A percentile compares a stretch with the other conserved stretches of the same genome.
Conservation (phyloP, 2,888 invertebrate genomes). For the Tenthredo livida region DNA sequence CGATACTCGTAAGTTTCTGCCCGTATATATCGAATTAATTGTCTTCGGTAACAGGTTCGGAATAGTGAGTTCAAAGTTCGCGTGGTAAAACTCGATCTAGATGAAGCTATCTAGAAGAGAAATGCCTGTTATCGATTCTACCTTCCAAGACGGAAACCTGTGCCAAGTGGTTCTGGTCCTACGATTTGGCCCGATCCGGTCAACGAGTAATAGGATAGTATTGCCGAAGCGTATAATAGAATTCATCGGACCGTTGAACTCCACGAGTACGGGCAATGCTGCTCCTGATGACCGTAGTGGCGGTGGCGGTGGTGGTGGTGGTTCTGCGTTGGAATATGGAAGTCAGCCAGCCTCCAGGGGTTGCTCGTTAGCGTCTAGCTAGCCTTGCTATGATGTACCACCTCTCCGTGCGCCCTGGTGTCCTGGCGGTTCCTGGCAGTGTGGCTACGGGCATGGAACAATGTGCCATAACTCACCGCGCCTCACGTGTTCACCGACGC, state of each 20-base stretch:
- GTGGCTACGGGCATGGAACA: constrained; percentile 67
- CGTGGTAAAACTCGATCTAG: background rate
- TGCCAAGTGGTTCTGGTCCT: constrained; percentile 13
- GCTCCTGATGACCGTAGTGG: constrained; percentile 41
- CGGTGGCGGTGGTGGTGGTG: constrained; percentile 12
- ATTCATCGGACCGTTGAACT: constrained; percentile 49
- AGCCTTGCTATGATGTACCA: constrained; percentile 63
- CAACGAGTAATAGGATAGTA: constrained; percentile 53
- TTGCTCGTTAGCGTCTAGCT: constrained; percentile 65
- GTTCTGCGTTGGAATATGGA: constrained; percentile 35
- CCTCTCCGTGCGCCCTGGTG: constrained; percentile 52
- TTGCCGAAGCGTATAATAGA: constrained; percentile 53
- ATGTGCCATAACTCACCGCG: constrained; percentile 69
- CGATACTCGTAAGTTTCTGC: background rate
- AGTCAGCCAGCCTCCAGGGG: constrained; percentile 55
- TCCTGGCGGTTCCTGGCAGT: constrained; percentile 43
- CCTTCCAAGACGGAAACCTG: background rate
- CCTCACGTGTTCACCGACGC: constrained; percentile 58
- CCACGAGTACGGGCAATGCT: background rate
- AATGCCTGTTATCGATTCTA: constrained; percentile 21
- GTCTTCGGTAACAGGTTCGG: background rate
- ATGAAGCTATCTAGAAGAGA: background rate
- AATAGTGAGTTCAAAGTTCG: background rate
- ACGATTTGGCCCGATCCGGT: constrained; percentile 15
- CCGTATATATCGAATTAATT: background rate